Evolutionary conservation across 2,888 invertebrate genomes (phyloP).

Genomic region (Bombylius discolor): DNA sequence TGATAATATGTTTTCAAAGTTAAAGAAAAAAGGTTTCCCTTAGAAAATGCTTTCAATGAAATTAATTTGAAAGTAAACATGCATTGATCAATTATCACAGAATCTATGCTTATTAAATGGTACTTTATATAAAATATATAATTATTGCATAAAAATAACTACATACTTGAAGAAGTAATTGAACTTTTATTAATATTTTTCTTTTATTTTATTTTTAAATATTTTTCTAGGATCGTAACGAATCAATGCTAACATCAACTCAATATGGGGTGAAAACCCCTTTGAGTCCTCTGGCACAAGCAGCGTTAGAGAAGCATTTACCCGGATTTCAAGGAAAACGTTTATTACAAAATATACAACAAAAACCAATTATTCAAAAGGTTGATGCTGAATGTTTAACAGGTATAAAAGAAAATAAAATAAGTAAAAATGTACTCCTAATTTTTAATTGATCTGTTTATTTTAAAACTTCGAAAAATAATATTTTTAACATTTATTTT

Average conservation of each 20-base stretch:
- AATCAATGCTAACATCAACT: constrained; percentile 15
- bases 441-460: too few species aligned
- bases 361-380: constrained; percentile 21
- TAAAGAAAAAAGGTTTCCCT: too few species aligned
- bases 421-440: too few species aligned
- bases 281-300: constrained; percentile 36
- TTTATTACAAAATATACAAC: constrained; percentile 21
- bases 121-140: neutral
- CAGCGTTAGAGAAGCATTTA: constrained; percentile 35
- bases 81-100: too few species aligned
- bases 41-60: too few species aligned
- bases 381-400: constrained; percentile 33
- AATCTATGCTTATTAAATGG: neutral
- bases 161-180: too few species aligned
- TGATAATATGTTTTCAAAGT: too few species aligned
- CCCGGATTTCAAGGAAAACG: constrained; percentile 30
- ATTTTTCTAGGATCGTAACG: constrained; percentile 9
- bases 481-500: too few species aligned
- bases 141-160: neutral
- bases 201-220: neutral
- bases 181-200: too few species aligned
- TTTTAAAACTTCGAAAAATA: too few species aligned
- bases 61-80: too few species aligned
- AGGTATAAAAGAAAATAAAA: constrained; percentile 20
- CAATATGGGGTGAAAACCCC: constrained; percentile 29